These are phyloP conservation scores for Tetraodon nigroviridis DNA, from an alignment of 2,113 vertebrate genomes.

Conservation along the genomic window DNA sequence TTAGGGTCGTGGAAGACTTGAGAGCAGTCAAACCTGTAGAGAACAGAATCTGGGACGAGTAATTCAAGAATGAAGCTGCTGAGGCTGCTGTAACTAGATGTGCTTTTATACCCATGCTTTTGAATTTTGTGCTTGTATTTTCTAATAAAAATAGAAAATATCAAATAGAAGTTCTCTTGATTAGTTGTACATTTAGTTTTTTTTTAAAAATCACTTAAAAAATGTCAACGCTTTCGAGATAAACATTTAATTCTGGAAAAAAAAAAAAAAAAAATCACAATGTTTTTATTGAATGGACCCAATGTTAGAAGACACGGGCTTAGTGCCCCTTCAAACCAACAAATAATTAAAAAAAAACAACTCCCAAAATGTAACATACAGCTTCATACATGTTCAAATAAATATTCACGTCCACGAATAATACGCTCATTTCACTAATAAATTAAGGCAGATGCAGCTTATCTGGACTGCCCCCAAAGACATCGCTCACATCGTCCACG, in stretches of 20 bases:
- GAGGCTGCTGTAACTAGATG: background rate
- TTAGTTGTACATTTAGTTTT: too few relatives aligned
- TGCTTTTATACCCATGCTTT: constrained; percentile 45
- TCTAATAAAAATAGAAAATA: constrained; percentile 55
- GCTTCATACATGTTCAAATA: constrained; percentile 78
- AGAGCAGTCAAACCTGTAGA: constrained; percentile 7
- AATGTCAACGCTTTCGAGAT: constrained; percentile 8
- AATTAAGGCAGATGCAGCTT: constrained; percentile 64
- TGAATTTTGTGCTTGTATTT: constrained; percentile 32
- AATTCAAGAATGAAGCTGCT: background rate
- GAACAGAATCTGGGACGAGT: background rate
- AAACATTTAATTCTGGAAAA: constrained; percentile 35
- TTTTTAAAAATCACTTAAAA: too few relatives aligned
- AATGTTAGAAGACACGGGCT: constrained; percentile 66
- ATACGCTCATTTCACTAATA: constrained; percentile 46
- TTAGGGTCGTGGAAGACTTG: constrained; percentile 41
- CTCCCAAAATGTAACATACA: constrained; percentile 62
- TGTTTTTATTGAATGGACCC: constrained; percentile 69
- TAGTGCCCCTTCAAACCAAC: constrained; percentile 48
- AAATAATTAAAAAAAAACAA: constrained; percentile 37
- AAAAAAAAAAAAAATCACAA: constrained; percentile 48
- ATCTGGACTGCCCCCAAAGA: constrained; percentile 35
- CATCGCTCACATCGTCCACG: constrained; percentile 30
- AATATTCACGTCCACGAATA: constrained; percentile 60
- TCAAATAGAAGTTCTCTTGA: background rate